Conservation (phyloP, 2,888 invertebrate species). For the Strigamia maritima region DNA sequence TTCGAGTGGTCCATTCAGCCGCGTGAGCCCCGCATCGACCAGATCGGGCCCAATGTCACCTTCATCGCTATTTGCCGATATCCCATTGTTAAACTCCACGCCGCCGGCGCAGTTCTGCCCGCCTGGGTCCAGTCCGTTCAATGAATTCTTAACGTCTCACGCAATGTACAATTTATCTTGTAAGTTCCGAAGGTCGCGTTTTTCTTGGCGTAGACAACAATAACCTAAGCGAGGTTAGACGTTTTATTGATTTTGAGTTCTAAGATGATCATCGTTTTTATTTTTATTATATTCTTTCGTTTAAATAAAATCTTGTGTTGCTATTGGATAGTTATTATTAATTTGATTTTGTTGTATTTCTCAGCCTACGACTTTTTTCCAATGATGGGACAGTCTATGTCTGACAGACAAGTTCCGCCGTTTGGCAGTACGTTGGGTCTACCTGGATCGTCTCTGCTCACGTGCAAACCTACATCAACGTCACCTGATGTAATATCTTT, state of each 20-base stretch:
- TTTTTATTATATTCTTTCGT: too few species aligned
- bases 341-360: neutral
- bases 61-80: too few species aligned
- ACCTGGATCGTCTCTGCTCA: neutral
- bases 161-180: neutral
- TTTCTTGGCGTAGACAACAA: too few species aligned
- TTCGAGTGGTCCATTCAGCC: too few species aligned
- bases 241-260: too few species aligned
- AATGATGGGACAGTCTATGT: neutral
- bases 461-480: neutral
- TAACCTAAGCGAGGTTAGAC: too few species aligned
- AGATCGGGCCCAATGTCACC: too few species aligned
- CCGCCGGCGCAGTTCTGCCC: neutral
- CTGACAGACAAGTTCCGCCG: neutral
- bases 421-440: neutral
- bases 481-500: neutral
- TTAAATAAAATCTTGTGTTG: neutral
- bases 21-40: too few species aligned
- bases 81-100: neutral
- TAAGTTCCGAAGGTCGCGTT: too few species aligned
- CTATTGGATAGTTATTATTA: neutral
- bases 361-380: neutral
- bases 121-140: neutral
- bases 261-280: too few species aligned
- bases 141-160: neutral